A percentile compares a stretch with the other conserved stretches of the same genome.
phyloP scores from a whole-genome alignment of 2,797 vertebrate genomes.

The Gouania willdenowi region DNA sequence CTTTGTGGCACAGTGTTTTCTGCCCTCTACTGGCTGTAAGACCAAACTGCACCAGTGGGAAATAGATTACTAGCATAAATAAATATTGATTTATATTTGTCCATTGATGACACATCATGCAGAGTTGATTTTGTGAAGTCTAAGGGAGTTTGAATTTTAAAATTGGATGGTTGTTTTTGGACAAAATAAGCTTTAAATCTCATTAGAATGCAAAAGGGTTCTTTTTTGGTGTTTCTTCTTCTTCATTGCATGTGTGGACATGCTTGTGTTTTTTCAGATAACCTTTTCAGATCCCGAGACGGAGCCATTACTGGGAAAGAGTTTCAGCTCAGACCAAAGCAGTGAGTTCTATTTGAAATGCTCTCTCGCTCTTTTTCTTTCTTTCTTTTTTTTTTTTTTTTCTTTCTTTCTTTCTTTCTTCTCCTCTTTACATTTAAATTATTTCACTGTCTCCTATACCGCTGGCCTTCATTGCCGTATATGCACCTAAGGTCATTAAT shows the following conservation, averaged over 20 bases:
- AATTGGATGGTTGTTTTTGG: too few species aligned
- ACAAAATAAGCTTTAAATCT: too few species aligned
- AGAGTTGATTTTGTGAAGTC: background rate
- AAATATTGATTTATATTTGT: too few species aligned
- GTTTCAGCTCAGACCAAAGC: slow-evolving; percentile 78
- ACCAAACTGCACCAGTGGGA: background rate
- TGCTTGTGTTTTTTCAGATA: slow-evolving; percentile 74
- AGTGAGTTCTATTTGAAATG: slow-evolving; percentile 71
- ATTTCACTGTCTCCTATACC: too few species aligned
- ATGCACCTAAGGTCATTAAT: too few species aligned
- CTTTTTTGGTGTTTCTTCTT: background rate
- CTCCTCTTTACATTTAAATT: too few species aligned
- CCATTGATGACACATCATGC: background rate
- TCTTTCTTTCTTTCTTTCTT: too few species aligned
- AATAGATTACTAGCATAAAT: too few species aligned
- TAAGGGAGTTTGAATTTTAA: too few species aligned
- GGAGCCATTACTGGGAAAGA: slow-evolving; percentile 79
- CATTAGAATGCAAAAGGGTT: background rate
- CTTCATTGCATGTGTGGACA: background rate
- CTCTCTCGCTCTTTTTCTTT: background rate
- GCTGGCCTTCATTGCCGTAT: too few species aligned
- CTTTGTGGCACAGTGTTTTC: slow-evolving; percentile 33
- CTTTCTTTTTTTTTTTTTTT: too few species aligned
- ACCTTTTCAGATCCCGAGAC: slow-evolving; percentile 82
- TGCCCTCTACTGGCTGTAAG: slow-evolving; percentile 57